phyloP scores from a whole-genome alignment of 2,113 vertebrate genomes.

The Triplophysa tibetana region DNA sequence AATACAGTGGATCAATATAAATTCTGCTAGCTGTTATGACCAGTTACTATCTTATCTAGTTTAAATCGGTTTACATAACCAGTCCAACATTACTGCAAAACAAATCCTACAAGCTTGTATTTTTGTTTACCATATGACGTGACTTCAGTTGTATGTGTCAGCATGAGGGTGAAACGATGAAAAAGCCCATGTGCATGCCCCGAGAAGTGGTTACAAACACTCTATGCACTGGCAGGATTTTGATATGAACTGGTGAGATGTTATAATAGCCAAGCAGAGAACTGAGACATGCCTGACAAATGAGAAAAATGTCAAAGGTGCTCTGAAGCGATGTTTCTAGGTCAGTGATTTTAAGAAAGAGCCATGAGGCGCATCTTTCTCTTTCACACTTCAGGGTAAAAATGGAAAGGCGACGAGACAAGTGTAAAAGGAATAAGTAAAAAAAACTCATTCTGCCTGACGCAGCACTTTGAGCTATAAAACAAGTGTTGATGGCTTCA shows the following conservation, averaged over 20 bases:
- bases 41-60: too few relatives aligned
- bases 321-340: constrained; percentile 32
- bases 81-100: neutral
- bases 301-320: constrained; percentile 37
- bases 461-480: constrained; percentile 51
- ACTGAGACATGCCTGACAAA: constrained; percentile 20
- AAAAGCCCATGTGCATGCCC: neutral
- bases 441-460: constrained; percentile 14
- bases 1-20: too few relatives aligned
- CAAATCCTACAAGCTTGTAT: neutral
- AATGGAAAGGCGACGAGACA: neutral
- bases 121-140: neutral
- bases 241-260: constrained; percentile 21
- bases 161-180: neutral
- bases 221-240: constrained; percentile 13
- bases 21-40: too few relatives aligned
- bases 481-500: constrained; percentile 44
- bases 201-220: neutral
- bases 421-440: neutral
- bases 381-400: constrained; percentile 32
- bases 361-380: constrained; percentile 31
- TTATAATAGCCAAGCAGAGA: constrained; percentile 15
- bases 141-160: neutral
- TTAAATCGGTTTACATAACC: too few relatives aligned
- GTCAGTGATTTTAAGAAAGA: constrained; percentile 39